Evolutionary conservation across 2,888 invertebrate genomes (phyloP), one percentile per base, ranked within the genome.

Genomic region (Yponomeuta cagnagella): DNA sequence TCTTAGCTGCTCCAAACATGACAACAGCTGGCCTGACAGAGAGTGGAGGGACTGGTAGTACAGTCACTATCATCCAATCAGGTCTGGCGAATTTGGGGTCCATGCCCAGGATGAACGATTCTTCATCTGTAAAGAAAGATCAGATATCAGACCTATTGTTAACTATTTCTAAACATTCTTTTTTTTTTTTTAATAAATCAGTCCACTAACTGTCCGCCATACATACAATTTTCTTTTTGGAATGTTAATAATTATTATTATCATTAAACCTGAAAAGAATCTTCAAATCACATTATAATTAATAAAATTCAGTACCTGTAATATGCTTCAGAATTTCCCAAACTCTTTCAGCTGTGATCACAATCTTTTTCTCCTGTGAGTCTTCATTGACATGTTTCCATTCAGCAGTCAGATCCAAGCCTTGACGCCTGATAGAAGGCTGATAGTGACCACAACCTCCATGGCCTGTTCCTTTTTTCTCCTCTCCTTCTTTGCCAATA

Each of bases 341-440:
- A 2, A 99, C 99, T 77, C 98, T 93, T 86, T 99, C 99, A 2
- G 99, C 99, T 8, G 97, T 97, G 9, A 99, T 93, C 0, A 94
- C 92, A 30, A 98, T 98, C 88, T 99, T 99, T 83, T 97, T 97
- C 83, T 99, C 98, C 88, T 99, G 99, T 8, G 98, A 97, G 81
- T 99, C 99, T 91, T 99, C 99, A 88, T 99, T 99, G 0, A 97
- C 95, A 85, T 99, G 96, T 88, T 98, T 99, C 99, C 99, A 99
- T 89, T 99, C 99, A 0, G 99, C 99, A 0, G 96, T 95, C 65
- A 99, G 93, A 79, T 99, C 99, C 67, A 99, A 92, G 0, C 99
- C 99, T 63, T 95, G 94, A 72, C 98, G 93, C 73, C 97, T 93
- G 70, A 99, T 96, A 71, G 96, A 97, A 0, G 99, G 99, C 84